Evolutionary conservation across 2,888 invertebrate genomes (phyloP), one percentile per base, ranked within the genome.

Genomic region (Axea sp.): DNA sequence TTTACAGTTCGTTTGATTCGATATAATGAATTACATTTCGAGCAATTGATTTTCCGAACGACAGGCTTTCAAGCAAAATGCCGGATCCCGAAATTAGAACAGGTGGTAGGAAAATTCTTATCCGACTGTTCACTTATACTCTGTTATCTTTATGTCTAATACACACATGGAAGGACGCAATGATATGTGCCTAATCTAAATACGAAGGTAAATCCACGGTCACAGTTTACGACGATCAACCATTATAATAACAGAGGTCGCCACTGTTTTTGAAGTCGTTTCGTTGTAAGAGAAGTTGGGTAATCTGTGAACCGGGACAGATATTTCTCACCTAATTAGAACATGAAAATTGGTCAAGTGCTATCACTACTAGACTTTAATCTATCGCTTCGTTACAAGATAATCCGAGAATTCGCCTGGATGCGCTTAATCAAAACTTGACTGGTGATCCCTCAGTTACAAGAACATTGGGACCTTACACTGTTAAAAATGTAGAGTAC

Each of bases 121-220:
- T 65, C 55, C 57, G 59, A 76, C 65, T 51, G 60, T 47, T 47
- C 12, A 22, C 14, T 17, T n/a, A 7, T 15, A 28, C 30, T 33
- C 35, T 41, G 49, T 15, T 45, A 30, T 47, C 31, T 59, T 57
- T 45, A 49, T 17, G 51, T 65, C 39, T 65, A 71, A 35, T 65
- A 65, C 60, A 71, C 65, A 74, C 59, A 75, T 75, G 80, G 79
- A 83, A 82, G 81, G 79, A 82, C 79, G 80, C 81, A 78, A 84
- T 84, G 85, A 85, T 85, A 85, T 84, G 84, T 85, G 80, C 76
- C 84, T 84, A 85, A 76, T 60, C 84, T 84, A 84, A 69, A 65
- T 73, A 73, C 76, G 60, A 68, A 75, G 65, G 76, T 64, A 57
- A 15, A 49, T 64, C 59, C 55, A 24, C 35, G 45, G 69, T 73